A percentile compares a stretch with the other conserved stretches of the same genome.
Evolutionary conservation across 2,113 vertebrate genomes (phyloP).

Genomic region (Neopipo cinnamomea): DNA sequence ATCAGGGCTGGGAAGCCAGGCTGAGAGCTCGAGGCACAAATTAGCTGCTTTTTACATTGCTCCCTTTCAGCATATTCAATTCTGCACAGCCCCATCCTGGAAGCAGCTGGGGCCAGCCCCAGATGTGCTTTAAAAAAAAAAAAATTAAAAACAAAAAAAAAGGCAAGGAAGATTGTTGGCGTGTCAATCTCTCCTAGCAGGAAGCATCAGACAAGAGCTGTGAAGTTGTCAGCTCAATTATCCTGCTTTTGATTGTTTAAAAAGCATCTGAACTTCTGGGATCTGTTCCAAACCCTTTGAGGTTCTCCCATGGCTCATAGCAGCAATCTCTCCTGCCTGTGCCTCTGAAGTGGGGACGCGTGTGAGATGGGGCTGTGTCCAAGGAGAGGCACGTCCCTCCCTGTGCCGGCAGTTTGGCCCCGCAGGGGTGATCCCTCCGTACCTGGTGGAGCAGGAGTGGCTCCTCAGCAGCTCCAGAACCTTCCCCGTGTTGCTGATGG

Average conservation of each 20-base stretch:
- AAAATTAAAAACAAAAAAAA: background rate
- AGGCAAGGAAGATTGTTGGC: background rate
- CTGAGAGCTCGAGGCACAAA: background rate
- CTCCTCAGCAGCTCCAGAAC: conserved; percentile 88
- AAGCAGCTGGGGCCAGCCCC: conserved; percentile 52
- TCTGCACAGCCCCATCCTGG: conserved; percentile 16
- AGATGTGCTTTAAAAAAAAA: conserved; percentile 52
- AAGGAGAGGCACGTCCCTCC: background rate
- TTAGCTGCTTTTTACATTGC: conserved; percentile 23
- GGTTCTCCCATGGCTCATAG: conserved; percentile 1
- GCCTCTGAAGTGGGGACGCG: background rate
- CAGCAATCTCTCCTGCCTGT: conserved; percentile 2
- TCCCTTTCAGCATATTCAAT: conserved; percentile 40
- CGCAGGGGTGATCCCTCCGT: fast-evolving
- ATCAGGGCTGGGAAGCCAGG: background rate
- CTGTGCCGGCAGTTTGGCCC: background rate
- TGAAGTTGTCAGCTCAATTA: conserved; percentile 63
- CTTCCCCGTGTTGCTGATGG: conserved; percentile 82
- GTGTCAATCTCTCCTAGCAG: conserved; percentile 53
- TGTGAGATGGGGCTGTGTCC: background rate
- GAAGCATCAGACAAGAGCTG: conserved; percentile 53
- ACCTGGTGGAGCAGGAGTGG: conserved; percentile 86
- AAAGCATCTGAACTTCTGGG: conserved; percentile 59
- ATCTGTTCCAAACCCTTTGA: conserved; percentile 53
- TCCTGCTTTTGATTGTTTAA: conserved; percentile 57